Conservation (phyloP, 2,113 vertebrate genomes). For the Labeo catla region DNA sequence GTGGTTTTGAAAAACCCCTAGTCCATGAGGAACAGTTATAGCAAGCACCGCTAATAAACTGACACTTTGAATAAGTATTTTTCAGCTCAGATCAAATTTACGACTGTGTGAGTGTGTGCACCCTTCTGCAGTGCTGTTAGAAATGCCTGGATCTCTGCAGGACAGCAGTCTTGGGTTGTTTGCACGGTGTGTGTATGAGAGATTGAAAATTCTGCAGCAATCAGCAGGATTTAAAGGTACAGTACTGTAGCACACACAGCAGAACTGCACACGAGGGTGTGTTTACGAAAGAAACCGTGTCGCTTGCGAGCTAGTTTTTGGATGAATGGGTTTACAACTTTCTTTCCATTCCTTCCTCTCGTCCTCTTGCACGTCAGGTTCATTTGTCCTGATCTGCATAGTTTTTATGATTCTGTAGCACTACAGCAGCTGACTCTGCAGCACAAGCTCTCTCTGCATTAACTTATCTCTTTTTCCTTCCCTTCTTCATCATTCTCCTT, state of each 20-base stretch:
- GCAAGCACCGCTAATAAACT: neutral
- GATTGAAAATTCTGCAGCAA: slow-evolving; percentile 44
- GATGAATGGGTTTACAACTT: slow-evolving; percentile 20
- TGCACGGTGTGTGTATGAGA: slow-evolving; percentile 2
- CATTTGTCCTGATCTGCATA: slow-evolving; percentile 8
- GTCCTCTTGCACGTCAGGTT: neutral
- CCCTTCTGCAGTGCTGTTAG: slow-evolving; percentile 26
- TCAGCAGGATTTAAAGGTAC: slow-evolving; percentile 44
- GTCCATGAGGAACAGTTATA: neutral
- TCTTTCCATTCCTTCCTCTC: neutral
- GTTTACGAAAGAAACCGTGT: slow-evolving; percentile 18
- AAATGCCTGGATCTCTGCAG: slow-evolving; percentile 14
- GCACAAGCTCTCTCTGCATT: slow-evolving; percentile 58
- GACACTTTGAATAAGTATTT: slow-evolving; percentile 8
- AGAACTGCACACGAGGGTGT: neutral
- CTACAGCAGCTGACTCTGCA: slow-evolving; percentile 45
- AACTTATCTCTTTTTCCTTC: slow-evolving; percentile 34
- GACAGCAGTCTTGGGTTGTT: neutral
- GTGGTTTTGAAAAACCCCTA: neutral
- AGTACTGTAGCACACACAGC: slow-evolving; percentile 24
- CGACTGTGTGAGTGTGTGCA: neutral
- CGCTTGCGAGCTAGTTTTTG: slow-evolving; percentile 19
- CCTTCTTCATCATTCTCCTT: neutral
- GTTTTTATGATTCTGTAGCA: neutral
- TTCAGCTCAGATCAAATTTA: neutral